Base-by-base conservation (phyloP, 2,888 invertebrate species). In the Chironomus tentans region DNA sequence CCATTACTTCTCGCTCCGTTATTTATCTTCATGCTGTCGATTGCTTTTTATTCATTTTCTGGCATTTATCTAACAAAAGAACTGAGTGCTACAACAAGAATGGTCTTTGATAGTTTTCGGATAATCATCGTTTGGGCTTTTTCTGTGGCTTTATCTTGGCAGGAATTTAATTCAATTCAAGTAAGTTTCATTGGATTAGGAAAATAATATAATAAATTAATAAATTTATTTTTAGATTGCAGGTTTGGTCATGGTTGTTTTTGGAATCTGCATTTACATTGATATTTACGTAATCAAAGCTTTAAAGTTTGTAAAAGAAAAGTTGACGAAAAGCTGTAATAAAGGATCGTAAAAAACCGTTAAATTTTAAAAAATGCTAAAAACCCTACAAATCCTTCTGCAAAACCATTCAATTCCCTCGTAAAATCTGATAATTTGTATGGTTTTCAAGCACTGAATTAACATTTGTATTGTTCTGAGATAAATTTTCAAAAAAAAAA, bases 31-130 rank as follows among this genome's bases (percentile, higher is more conserved):
- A 68, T 74, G 15, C 80, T 94, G 24, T 95, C 95, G 71, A 96
- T 97, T 79, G 94, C 97, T 0, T 92, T 96, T 85, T 97, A 97
- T 86, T 96, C 95, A 83, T 97, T 93, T 83, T 91, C 94, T 78
- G 95, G 95, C 10, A 90, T 97, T 78, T 93, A 92, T 81, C 92
- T 98, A 3, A 95, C 96, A 0, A 97, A 97, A 84, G 94, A 96
- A 83, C 88, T 96, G 80, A 95, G 94, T 1, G 96, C 97, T 0
- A 95, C 95, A 0, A 94, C 94, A 3, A 87, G 96, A 78, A 93
- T 95, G 91, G 92, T 97, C 12, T 85, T 96, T 69, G 96, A 97
- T 82, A 92, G 92, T 73, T 86, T 94, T 13, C 85, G 97, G 78
- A 95, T 95, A 0, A 85, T 97, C 68, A 88, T 96, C 15, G 93